phyloP scores from a whole-genome alignment of 2,797 vertebrate species.

The Geotrypetes seraphini region DNA sequence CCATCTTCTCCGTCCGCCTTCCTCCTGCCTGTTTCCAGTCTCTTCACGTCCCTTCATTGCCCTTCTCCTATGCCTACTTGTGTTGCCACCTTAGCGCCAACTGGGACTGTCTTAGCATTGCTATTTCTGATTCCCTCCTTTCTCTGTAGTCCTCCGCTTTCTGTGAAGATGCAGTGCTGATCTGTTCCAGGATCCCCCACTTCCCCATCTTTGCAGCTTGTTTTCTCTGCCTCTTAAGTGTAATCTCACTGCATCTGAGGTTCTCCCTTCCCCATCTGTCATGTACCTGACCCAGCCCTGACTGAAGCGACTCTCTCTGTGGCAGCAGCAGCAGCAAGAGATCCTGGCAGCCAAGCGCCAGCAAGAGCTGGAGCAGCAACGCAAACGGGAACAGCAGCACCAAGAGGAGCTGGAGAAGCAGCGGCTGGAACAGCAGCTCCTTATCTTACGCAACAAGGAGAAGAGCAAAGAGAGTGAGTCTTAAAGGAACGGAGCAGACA shows the following conservation, averaged over 20 bases:
- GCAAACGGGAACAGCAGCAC: slow-evolving; percentile 78
- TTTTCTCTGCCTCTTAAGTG: neutral
- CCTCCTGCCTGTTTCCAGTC: too few species aligned
- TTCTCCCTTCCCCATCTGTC: fast-evolving
- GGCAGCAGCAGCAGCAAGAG: slow-evolving; percentile 83
- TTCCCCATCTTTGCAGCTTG: neutral
- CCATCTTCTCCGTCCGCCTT: too few species aligned
- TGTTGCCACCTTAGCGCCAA: too few species aligned
- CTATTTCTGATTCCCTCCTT: too few species aligned
- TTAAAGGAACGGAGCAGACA: neutral
- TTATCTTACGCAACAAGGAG: slow-evolving; percentile 68
- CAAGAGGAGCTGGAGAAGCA: slow-evolving; percentile 90
- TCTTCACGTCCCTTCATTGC: too few species aligned
- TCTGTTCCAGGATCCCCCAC: too few species aligned
- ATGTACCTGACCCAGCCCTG: neutral
- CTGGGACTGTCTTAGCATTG: too few species aligned
- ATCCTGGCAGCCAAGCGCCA: slow-evolving; percentile 81
- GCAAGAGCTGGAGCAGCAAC: slow-evolving; percentile 88
- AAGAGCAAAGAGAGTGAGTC: slow-evolving; percentile 68
- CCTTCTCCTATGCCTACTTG: too few species aligned
- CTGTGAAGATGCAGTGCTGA: too few species aligned
- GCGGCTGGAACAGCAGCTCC: slow-evolving; percentile 80
- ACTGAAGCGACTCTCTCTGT: too few species aligned
- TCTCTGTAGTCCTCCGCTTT: too few species aligned
- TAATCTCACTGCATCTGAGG: too few species aligned